Percentiles rank a stretch among this genome's conserved stretches.
Conservation (phyloP, 2,797 vertebrate genomes). For the Kryptolebias ocellatus region DNA sequence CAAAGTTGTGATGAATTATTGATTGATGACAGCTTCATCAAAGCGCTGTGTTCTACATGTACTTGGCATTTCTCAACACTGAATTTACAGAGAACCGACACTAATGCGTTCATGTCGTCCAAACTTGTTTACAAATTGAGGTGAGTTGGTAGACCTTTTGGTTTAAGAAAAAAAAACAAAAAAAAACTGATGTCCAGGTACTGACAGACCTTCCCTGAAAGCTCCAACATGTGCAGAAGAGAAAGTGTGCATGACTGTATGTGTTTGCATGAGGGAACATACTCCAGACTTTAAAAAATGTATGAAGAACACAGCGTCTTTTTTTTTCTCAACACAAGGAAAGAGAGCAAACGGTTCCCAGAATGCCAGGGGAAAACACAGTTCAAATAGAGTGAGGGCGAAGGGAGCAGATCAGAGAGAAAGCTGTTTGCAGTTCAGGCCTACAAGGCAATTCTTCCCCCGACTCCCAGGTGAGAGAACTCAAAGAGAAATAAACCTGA, state of each 20-base stretch:
- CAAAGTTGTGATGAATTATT: constrained; percentile 86
- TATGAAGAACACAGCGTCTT: constrained; percentile 85
- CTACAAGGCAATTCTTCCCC: constrained; percentile 85
- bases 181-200: constrained; percentile 70
- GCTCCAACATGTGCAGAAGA: constrained; percentile 59
- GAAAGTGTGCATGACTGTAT: constrained; percentile 50
- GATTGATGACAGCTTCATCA: constrained; percentile 80
- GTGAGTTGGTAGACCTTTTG: constrained; percentile 72
- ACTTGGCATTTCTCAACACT: constrained; percentile 84
- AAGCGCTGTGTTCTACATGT: constrained; percentile 71
- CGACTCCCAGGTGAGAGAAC: constrained; percentile 84
- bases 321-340: constrained; percentile 78
- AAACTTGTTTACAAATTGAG: constrained; percentile 88
- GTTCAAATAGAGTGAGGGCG: constrained; percentile 84
- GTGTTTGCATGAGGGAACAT: constrained; percentile 71
- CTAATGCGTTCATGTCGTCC: constrained; percentile 82
- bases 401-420: constrained; percentile 85
- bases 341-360: constrained; percentile 80
- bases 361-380: constrained; percentile 85
- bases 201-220: constrained; percentile 78
- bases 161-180: constrained; percentile 66
- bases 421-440: constrained; percentile 83
- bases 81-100: constrained; percentile 85
- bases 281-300: constrained; percentile 86
- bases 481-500: constrained; percentile 85